Base-by-base conservation (phyloP, 1,140 invertebrate genomes). In the Centruroides vittatus region DNA sequence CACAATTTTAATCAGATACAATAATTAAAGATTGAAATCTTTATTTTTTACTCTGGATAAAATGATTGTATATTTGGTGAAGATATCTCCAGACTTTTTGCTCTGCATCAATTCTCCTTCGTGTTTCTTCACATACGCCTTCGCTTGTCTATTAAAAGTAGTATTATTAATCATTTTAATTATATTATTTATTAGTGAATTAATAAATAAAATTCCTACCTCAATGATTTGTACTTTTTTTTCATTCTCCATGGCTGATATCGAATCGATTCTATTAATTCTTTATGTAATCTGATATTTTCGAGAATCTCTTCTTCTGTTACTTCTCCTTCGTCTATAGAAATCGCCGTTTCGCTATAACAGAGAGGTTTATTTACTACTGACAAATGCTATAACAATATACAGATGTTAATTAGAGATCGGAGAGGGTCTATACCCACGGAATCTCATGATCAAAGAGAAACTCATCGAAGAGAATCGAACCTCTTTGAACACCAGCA, bases 81-180 rank as follows among this genome's bases (percentile, higher is more conserved):
- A 80, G 61, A 89, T 84, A 72, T 94, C 89, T 67, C 82, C 82
- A 0, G 90, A 92, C 67, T 73, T 77, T 80, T 88, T 74, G 79
- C 84, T 88, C 72, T 92, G 86, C n/a, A 91, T 90, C 57, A 96
- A 78, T 65, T 84, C 86, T 2, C 90, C 91, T 73, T 96, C 89
- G 70, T 94, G 89, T 59, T 83, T 80, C 69, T 86, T 84, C 13
- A 96, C 84, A 71, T 91, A 95, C 52, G 79, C 77, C 73, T 93
- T 92, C 0, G 92, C 90, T 75, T 88, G 84, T 63, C 86, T 73
- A 13, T 23, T 23, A 23, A 23, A 23, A 23, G 23, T 23, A 23
- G 23, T 23, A 23, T n/a, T 53, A 53, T 23, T 53, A 23, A 3
- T 9, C 52, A n/a, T 11, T 12, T n/a, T 10, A 10, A 9, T 10